Evolutionary conservation across 2,113 vertebrate genomes (phyloP).

Genomic region (Salminus brasiliensis): DNA sequence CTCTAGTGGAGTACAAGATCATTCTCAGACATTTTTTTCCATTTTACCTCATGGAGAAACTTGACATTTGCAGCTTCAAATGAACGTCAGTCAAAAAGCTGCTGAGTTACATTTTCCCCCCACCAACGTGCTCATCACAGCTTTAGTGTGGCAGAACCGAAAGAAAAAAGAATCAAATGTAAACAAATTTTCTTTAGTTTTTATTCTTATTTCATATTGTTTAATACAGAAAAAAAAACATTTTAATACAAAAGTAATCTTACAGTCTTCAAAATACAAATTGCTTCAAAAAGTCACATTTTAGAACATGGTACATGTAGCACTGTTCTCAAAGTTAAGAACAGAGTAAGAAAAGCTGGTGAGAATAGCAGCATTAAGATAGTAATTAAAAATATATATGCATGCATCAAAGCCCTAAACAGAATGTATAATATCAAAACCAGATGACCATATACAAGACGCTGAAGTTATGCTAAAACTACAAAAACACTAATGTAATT

Average conservation of each 20-base stretch:
- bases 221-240: not conserved
- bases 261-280: conserved; percentile 4
- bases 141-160: not conserved
- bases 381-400: not conserved
- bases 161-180: not conserved
- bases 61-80: conserved; percentile 40
- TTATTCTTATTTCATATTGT: conserved; percentile 23
- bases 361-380: conserved; percentile 25
- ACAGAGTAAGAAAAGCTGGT: not conserved
- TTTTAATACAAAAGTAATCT: not conserved
- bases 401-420: not conserved
- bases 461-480: conserved; percentile 7
- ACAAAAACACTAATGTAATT: not conserved
- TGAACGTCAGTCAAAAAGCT: conserved; percentile 23
- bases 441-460: too few relatives aligned
- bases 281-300: not conserved
- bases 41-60: conserved; percentile 47
- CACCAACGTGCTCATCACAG: conserved; percentile 37
- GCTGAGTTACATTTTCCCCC: conserved; percentile 49
- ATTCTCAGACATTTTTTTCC: not conserved
- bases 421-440: conserved; percentile 21
- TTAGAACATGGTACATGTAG: not conserved
- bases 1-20: conserved; percentile 10
- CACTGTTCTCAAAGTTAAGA: conserved; percentile 3
- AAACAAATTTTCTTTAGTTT: not conserved